These are phyloP conservation scores for Lasioglossum lativentre DNA, from an alignment of 2,888 invertebrate species.

Conservation along the genomic window DNA sequence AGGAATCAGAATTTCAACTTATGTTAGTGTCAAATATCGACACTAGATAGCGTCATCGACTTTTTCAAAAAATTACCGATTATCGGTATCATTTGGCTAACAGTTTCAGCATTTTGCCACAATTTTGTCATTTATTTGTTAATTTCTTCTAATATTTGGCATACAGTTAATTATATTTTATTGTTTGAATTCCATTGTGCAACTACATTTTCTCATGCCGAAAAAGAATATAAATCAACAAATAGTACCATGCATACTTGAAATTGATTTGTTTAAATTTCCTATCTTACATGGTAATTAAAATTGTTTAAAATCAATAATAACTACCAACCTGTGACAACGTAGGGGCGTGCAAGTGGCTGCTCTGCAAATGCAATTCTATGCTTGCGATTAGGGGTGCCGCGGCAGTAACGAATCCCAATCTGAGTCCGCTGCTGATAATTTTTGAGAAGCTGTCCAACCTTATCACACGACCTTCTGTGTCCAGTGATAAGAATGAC, in stretches of 20 bases:
- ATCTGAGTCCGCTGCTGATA: slow-evolving; percentile 89
- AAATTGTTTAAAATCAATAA: not conserved
- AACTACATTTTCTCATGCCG: not conserved
- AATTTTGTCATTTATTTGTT: not conserved
- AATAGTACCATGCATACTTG: too few species aligned
- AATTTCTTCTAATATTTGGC: not conserved
- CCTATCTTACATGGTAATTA: not conserved
- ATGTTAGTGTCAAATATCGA: not conserved
- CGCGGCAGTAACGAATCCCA: slow-evolving; percentile 91
- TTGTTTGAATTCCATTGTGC: not conserved
- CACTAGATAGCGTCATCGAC: not conserved
- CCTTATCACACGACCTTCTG: slow-evolving; percentile 90
- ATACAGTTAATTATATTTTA: not conserved
- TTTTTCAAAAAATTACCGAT: not conserved
- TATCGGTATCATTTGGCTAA: not conserved
- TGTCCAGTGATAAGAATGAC: slow-evolving; percentile 91
- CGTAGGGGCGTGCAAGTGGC: slow-evolving; percentile 88
- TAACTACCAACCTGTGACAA: slow-evolving; percentile 87
- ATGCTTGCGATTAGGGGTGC: slow-evolving; percentile 87
- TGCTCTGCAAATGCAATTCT: slow-evolving; percentile 90
- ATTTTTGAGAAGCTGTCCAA: slow-evolving; percentile 93
- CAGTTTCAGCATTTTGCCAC: not conserved
- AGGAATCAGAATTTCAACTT: not conserved
- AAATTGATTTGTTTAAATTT: too few species aligned
- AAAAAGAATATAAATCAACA: too few species aligned